Conservation (phyloP, 2,888 invertebrate species). For the Athetis lepigone region DNA sequence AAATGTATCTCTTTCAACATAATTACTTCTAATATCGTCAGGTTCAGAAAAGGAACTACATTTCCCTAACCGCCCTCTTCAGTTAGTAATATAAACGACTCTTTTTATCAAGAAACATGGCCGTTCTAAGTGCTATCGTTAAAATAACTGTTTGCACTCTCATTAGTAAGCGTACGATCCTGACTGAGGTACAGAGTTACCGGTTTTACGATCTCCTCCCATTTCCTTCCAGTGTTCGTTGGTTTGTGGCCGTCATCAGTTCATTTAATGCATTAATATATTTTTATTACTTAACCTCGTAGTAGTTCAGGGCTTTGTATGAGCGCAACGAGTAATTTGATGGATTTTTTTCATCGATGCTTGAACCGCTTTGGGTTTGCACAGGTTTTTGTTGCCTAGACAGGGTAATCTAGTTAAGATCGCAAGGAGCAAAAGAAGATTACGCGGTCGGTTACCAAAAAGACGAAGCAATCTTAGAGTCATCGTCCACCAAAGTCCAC, state of each 20-base stretch:
- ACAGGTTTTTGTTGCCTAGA: too few relatives aligned
- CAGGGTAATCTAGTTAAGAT: too few relatives aligned
- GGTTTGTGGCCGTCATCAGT: constrained; percentile 48
- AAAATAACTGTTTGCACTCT: constrained; percentile 51
- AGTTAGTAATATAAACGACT: constrained; percentile 30
- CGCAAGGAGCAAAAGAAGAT: too few relatives aligned
- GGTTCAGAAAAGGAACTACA: not conserved
- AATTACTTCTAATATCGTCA: too few relatives aligned
- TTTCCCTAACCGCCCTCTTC: constrained; percentile 6
- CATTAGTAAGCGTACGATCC: constrained; percentile 46
- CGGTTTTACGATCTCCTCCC: constrained; percentile 38
- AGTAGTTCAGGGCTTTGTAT: not conserved
- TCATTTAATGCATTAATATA: constrained; percentile 39
- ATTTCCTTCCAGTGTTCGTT: constrained; percentile 35
- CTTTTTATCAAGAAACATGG: constrained; percentile 46
- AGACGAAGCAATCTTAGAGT: too few relatives aligned
- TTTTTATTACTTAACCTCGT: constrained; percentile 35
- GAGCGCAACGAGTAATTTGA: not conserved
- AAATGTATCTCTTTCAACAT: too few relatives aligned
- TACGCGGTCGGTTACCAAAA: too few relatives aligned
- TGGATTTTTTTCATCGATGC: not conserved
- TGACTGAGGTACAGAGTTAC: constrained; percentile 39
- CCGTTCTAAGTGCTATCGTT: constrained; percentile 47
- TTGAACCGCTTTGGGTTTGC: too few relatives aligned
- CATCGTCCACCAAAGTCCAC: too few relatives aligned